phyloP scores from a whole-genome alignment of 2,113 vertebrate genomes.

The Pardalotus punctatus region DNA sequence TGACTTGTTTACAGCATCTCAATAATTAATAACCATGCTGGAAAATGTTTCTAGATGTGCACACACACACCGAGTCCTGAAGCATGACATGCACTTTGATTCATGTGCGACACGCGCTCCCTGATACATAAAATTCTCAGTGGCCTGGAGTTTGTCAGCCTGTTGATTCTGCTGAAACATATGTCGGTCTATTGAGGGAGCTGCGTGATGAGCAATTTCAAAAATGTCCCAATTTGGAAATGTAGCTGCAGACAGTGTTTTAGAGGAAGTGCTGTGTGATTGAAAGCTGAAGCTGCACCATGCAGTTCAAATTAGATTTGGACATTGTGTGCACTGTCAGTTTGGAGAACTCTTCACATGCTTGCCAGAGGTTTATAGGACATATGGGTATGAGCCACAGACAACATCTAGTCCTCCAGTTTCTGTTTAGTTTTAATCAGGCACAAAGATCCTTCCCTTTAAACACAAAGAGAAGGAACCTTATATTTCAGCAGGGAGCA shows the following conservation, averaged over 20 bases:
- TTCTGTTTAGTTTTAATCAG: slow-evolving; percentile 15
- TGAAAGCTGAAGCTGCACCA: slow-evolving; percentile 49
- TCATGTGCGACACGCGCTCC: background rate
- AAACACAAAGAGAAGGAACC: background rate
- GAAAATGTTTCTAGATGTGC: slow-evolving; percentile 34
- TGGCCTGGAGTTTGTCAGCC: slow-evolving; percentile 59
- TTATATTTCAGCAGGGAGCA: background rate
- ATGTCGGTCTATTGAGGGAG: slow-evolving; percentile 34
- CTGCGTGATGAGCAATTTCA: slow-evolving; percentile 9
- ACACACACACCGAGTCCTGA: background rate
- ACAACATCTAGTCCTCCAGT: background rate
- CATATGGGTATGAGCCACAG: slow-evolving; percentile 22
- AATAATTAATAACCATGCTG: slow-evolving; percentile 49
- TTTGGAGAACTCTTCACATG: slow-evolving; percentile 24
- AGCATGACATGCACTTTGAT: slow-evolving; percentile 31
- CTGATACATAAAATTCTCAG: slow-evolving; percentile 31
- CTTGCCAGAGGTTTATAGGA: slow-evolving; percentile 38
- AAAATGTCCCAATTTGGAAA: slow-evolving; percentile 50
- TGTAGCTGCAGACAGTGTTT: slow-evolving; percentile 32
- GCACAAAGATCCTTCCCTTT: background rate
- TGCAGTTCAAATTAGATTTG: slow-evolving; percentile 53
- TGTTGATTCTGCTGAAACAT: slow-evolving; percentile 53
- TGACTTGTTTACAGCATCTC: slow-evolving; percentile 39
- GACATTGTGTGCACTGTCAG: slow-evolving; percentile 9
- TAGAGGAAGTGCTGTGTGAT: slow-evolving; percentile 34